Evolutionary conservation across 2,797 vertebrate species (phyloP).

Genomic region (Typhlichthys eigenmanni): DNA sequence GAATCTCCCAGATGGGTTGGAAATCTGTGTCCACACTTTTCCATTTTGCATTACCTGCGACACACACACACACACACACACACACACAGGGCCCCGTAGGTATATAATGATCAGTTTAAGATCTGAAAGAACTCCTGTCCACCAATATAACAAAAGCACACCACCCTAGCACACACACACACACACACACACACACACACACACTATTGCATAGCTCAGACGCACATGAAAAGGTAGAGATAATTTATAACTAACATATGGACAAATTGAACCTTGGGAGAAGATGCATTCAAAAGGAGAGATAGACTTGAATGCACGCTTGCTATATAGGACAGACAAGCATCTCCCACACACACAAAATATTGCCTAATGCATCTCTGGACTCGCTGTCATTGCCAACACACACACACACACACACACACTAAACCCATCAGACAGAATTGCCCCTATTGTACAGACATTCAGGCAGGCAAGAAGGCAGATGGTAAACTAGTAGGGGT

Average conservation of each 20-base stretch:
- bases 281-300: constrained; percentile 59
- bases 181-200: neutral
- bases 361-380: no score
- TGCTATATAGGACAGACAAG: constrained; percentile 16
- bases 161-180: constrained; percentile 27
- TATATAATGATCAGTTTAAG: constrained; percentile 56
- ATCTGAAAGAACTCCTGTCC: constrained; percentile 53
- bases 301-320: constrained; percentile 48
- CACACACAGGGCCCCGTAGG: constrained; percentile 24
- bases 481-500: constrained; percentile 2
- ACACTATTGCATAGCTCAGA: constrained; percentile 10
- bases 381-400: neutral
- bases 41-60: constrained; percentile 87
- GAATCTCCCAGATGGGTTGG: constrained; percentile 42
- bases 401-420: constrained; percentile 27
- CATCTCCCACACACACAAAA: constrained; percentile 5
- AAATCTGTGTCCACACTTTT: constrained; percentile 63
- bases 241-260: constrained; percentile 62
- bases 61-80: neutral
- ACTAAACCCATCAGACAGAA: constrained; percentile 23
- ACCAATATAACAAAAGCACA: constrained; percentile 48
- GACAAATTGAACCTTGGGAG: constrained; percentile 63
- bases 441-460: constrained; percentile 25
- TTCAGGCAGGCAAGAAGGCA: constrained; percentile 30
- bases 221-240: constrained; percentile 38